Conservation (phyloP, 2,888 invertebrate genomes). For the Clepsis dumicolana region DNA sequence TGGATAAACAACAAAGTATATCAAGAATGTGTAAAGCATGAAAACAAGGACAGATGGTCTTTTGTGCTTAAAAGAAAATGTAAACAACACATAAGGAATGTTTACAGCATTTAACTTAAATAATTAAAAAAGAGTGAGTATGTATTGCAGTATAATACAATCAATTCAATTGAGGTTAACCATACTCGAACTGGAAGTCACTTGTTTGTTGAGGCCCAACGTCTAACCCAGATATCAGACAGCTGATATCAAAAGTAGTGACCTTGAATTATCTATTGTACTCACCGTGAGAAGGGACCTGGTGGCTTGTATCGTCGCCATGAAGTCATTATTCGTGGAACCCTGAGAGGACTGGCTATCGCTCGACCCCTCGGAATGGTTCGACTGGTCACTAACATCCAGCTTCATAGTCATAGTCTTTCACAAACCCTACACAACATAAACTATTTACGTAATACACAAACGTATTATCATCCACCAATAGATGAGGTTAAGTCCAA, state of each 20-base stretch:
- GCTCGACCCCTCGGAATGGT: conserved; percentile 87
- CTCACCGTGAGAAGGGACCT: conserved; percentile 76
- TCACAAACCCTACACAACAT: conserved; percentile 54
- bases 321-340: conserved; percentile 79
- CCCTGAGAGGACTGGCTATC: conserved; percentile 87
- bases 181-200: not conserved
- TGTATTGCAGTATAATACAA: not conserved
- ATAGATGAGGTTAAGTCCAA: conserved; percentile 54
- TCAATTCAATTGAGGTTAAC: conserved; percentile 18
- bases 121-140: not conserved
- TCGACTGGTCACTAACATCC: conserved; percentile 87
- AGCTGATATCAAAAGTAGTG: conserved; percentile 12
- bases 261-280: conserved; percentile 47
- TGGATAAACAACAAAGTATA: no score
- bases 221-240: conserved; percentile 3
- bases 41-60: conserved; percentile 28
- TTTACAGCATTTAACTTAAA: not conserved
- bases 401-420: conserved; percentile 86
- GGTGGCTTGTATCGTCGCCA: conserved; percentile 69
- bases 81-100: conserved; percentile 12
- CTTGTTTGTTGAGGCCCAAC: not conserved
- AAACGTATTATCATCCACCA: conserved; percentile 46
- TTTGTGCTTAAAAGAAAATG: conserved; percentile 26
- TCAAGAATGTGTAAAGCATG: not conserved
- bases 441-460: conserved; percentile 62